Evolutionary conservation across 1,140 invertebrate species (phyloP), one percentile per base, ranked within the genome.

Genomic region (Dreissena polymorpha): DNA sequence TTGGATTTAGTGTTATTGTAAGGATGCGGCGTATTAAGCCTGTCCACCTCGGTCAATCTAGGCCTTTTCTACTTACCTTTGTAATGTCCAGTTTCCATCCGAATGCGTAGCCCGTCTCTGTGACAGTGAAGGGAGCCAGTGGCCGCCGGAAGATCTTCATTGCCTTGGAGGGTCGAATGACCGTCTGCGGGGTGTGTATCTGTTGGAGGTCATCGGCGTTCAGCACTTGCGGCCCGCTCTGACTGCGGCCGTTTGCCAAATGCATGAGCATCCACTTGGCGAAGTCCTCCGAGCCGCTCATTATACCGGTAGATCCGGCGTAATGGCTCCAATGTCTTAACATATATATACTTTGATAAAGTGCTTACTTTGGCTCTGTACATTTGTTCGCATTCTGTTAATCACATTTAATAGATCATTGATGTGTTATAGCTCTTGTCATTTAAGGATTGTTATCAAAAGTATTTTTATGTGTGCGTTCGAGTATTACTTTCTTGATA

Each of bases 201-300:
- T 53, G 21, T 6, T 29, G 23, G 25, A 86, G 49, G 29, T 67
- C 77, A 16, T 0, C 18, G 18, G 29, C 6, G 1, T 13, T 21
- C 49, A 86, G 67, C 3, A 86, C 72, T 7, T 18, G 18, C n/a
- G 64, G 55, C 16, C 79, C 79, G 16, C 68, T 49, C 57, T 83
- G 53, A 50, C 77, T 83, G 49, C 55, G 65, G 13, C 85, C 85
- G 10, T 55, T 68, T 5, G 23, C 57, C 25, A 86, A 49, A 8
- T 83, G 80, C 27, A 86, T 75, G 10, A 76, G n/a, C 79, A 86
- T 83, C 85, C 85, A 86, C 51, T 83, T 77, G 25, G 85, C 49
- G 60, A 86, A 78, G 67, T 86, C 85, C n/a, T 5, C 21, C 8
- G 85, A 81, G 10, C 25, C 70, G 25, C 74, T 78, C 79, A 86